Evolutionary conservation across 2,888 invertebrate genomes (phyloP).

Genomic region (Tenthredo notha): DNA sequence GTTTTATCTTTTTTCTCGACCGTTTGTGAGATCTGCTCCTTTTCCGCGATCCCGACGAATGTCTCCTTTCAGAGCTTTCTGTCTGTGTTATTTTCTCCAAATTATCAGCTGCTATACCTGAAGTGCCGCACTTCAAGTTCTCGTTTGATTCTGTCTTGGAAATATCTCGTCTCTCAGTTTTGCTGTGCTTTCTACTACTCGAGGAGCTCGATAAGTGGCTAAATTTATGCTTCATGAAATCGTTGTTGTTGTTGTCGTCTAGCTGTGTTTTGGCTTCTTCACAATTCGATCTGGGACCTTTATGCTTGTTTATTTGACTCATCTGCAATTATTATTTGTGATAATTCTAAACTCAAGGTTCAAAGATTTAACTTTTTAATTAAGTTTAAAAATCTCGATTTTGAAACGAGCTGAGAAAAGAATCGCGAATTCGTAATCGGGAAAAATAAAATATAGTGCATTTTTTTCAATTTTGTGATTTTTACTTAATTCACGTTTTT

Average conservation of each 20-base stretch:
- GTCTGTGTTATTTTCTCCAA: neutral
- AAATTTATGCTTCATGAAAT: neutral
- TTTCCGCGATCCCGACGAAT: neutral
- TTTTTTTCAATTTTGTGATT: too few species aligned
- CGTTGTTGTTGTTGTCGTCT: neutral
- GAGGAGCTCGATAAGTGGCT: neutral
- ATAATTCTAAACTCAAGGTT: neutral
- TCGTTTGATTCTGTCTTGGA: neutral
- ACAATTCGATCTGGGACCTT: neutral
- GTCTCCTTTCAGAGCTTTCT: neutral
- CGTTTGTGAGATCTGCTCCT: neutral
- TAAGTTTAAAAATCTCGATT: neutral
- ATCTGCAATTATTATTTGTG: conserved; percentile 6
- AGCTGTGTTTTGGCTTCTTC: neutral
- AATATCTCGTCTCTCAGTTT: neutral
- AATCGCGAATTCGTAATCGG: too few species aligned
- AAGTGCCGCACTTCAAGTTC: neutral
- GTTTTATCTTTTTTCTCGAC: neutral
- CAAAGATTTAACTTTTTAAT: neutral
- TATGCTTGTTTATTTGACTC: neutral
- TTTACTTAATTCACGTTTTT: too few species aligned
- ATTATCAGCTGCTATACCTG: neutral
- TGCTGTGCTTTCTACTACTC: neutral
- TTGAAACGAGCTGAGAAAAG: neutral
- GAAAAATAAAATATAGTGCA: too few species aligned